These are phyloP conservation scores for Noctilio leporinus DNA, from an alignment of 2,113 vertebrate genomes.

Conservation along the genomic window DNA sequence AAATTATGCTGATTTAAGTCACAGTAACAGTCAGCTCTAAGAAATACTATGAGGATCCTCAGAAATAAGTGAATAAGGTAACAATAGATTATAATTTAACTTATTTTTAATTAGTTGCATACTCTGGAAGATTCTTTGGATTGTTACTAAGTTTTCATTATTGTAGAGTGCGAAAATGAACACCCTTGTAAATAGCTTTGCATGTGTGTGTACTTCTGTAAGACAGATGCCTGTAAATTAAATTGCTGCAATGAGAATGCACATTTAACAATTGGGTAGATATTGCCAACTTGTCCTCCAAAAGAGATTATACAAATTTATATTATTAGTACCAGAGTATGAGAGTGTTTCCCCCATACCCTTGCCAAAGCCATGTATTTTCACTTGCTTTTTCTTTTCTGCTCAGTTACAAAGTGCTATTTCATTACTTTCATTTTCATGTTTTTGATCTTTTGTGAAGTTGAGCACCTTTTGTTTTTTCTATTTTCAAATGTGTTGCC, in stretches of 20 bases:
- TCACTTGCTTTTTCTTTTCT: not conserved
- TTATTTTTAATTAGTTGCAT: not conserved
- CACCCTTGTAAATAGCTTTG: not conserved
- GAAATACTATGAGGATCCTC: not conserved
- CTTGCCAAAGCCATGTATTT: not conserved
- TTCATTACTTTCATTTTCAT: not conserved
- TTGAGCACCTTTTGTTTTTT: not conserved
- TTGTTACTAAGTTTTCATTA: constrained; percentile 13
- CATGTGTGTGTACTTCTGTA: not conserved
- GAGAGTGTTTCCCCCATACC: not conserved
- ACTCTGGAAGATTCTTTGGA: not conserved
- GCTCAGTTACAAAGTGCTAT: not conserved
- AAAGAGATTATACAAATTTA: constrained; percentile 1
- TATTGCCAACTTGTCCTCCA: not conserved
- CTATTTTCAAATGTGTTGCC: not conserved
- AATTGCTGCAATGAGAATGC: not conserved
- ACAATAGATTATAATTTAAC: not conserved
- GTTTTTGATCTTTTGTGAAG: not conserved
- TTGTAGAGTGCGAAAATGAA: not conserved
- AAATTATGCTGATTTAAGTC: not conserved
- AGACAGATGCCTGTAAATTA: not conserved
- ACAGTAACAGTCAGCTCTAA: not conserved
- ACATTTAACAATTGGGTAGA: not conserved
- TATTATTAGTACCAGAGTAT: not conserved
- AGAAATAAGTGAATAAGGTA: not conserved